phyloP scores from a whole-genome alignment of 2,888 invertebrate genomes.

The Apamea sordens region DNA sequence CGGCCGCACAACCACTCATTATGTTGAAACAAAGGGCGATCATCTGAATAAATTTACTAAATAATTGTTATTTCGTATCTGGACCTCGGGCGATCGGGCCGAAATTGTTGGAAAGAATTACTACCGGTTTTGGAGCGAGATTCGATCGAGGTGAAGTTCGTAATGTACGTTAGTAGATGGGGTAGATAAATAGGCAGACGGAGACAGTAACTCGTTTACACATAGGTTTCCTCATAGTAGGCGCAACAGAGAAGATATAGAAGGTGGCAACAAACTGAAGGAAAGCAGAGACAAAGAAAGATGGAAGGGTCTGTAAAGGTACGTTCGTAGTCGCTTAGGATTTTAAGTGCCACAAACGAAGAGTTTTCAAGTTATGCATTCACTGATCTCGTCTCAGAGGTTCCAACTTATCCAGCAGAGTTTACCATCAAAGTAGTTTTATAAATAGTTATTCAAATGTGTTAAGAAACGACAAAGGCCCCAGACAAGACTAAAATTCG shows the following conservation, averaged over 20 bases:
- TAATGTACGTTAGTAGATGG: background rate
- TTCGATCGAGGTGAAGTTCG: constrained; percentile 9
- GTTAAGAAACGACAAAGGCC: background rate
- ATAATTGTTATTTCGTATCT: constrained; percentile 86
- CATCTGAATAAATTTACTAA: constrained; percentile 87
- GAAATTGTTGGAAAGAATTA: constrained; percentile 53
- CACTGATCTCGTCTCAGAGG: background rate
- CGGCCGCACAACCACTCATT: constrained; percentile 80
- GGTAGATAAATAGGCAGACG: background rate
- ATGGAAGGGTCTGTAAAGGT: background rate
- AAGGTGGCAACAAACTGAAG: background rate
- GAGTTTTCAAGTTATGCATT: background rate
- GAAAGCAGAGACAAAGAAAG: background rate
- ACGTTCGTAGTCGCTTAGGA: background rate
- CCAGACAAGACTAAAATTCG: constrained; percentile 32
- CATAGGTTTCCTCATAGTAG: background rate
- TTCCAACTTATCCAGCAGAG: background rate
- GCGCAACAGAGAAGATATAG: background rate
- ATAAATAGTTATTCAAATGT: background rate
- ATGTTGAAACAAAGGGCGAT: constrained; percentile 84
- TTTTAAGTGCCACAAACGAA: background rate
- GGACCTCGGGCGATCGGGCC: constrained; percentile 74
- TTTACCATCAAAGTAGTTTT: background rate
- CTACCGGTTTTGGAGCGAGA: constrained; percentile 46
- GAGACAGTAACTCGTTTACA: background rate